These are phyloP conservation scores for Scaptomyza montana DNA, from an alignment of 1,140 invertebrate species.

Conservation along the genomic window DNA sequence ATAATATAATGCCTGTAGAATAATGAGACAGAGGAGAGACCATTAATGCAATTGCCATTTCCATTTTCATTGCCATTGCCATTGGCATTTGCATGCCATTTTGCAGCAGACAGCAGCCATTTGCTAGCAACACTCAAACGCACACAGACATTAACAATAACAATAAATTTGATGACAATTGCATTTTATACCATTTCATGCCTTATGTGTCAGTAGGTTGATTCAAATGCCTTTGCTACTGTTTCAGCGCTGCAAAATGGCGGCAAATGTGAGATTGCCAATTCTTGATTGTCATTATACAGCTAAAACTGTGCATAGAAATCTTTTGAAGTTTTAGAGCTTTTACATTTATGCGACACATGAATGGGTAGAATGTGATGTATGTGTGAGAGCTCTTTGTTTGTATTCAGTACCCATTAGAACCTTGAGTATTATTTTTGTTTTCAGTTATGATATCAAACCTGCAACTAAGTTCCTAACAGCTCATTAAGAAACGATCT, in stretches of 20 bases:
- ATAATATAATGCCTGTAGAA: conserved; percentile 63
- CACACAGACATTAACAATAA: conserved; percentile 48
- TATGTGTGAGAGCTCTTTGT: neutral
- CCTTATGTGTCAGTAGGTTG: conserved; percentile 67
- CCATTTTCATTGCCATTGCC: conserved; percentile 60
- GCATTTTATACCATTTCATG: conserved; percentile 75
- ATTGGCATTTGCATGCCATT: conserved; percentile 73
- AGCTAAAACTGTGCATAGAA: too few relatives aligned
- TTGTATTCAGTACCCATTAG: neutral
- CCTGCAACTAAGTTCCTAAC: too few relatives aligned
- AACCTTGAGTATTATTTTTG: too few relatives aligned
- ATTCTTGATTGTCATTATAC: neutral
- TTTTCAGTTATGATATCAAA: too few relatives aligned
- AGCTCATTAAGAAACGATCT: conserved; percentile 28
- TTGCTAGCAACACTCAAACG: conserved; percentile 44
- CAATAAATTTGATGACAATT: conserved; percentile 81
- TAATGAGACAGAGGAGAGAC: conserved; percentile 49
- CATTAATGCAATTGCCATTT: conserved; percentile 73
- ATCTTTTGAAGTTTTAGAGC: neutral
- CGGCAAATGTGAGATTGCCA: conserved; percentile 31
- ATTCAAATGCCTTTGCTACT: conserved; percentile 49
- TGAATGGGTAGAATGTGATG: too few relatives aligned
- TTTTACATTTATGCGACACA: neutral
- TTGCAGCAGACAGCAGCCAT: conserved; percentile 43
- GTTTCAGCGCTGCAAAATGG: conserved; percentile 41